These are phyloP conservation scores for Momotus momota DNA, from an alignment of 2,797 vertebrate genomes.

Conservation along the genomic window DNA sequence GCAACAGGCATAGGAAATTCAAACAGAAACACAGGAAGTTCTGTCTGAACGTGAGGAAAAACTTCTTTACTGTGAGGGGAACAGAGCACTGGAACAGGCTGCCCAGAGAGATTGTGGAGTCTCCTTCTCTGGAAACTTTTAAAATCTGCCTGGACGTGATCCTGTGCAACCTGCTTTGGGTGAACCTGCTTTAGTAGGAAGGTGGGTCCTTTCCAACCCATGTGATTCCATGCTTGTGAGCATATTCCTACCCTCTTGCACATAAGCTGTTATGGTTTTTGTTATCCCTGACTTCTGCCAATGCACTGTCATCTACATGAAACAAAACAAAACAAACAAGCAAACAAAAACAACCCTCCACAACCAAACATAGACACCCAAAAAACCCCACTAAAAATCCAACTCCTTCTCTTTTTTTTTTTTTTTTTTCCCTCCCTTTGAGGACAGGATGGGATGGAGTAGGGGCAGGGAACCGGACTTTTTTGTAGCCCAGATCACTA, in stretches of 20 bases:
- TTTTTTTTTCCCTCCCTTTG: neutral
- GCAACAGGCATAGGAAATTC: neutral
- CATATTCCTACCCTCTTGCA: neutral
- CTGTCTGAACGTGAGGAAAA: neutral
- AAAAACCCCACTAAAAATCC: neutral
- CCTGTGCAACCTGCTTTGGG: too few species aligned
- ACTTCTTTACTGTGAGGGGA: too few species aligned
- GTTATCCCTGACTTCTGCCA: neutral
- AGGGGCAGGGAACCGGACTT: neutral
- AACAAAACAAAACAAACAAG: too few species aligned
- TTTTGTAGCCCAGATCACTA: neutral
- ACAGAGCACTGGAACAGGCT: too few species aligned
- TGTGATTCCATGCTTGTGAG: too few species aligned
- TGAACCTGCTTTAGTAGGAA: too few species aligned
- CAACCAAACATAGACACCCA: neutral
- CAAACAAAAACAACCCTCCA: neutral
- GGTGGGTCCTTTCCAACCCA: too few species aligned
- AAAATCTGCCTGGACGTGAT: too few species aligned
- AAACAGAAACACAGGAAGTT: neutral
- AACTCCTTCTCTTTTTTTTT: neutral
- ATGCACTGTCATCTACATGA: neutral
- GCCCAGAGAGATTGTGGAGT: too few species aligned
- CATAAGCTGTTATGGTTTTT: neutral
- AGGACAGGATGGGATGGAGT: too few species aligned
- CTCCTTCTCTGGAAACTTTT: too few species aligned